phyloP scores from a whole-genome alignment of 2,888 invertebrate genomes.

The Coelopa pilipes region DNA sequence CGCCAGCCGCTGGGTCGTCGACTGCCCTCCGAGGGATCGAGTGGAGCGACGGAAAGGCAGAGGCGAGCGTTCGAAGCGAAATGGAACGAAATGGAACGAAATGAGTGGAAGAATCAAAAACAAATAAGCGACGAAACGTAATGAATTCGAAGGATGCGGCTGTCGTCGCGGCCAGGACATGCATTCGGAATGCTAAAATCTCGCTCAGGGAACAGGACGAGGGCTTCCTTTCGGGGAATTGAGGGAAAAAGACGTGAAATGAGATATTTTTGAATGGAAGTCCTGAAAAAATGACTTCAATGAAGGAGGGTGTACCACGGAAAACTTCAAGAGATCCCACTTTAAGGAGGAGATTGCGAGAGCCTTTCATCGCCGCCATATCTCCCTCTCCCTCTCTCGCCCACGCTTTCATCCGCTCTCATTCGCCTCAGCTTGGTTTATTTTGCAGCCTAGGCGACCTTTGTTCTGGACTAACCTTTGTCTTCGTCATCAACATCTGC shows the following conservation, averaged over 20 bases:
- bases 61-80: conserved; percentile 32
- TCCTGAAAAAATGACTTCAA: background rate
- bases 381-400: no score
- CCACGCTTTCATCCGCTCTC: no score
- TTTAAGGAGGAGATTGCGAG: background rate
- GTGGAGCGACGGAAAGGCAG: conserved; percentile 27
- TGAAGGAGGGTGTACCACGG: background rate
- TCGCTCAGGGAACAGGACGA: no score
- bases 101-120: conserved; percentile 44
- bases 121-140: conserved; percentile 39
- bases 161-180: conserved; percentile 23
- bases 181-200: conserved; percentile 35
- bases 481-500: no score
- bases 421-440: no score
- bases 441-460: no score
- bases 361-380: background rate
- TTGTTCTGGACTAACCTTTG: no score
- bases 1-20: background rate
- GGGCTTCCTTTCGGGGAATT: background rate
- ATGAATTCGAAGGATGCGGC: conserved; percentile 34
- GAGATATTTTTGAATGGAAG: background rate
- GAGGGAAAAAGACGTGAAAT: background rate
- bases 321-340: background rate
- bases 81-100: conserved; percentile 38
- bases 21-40: conserved; percentile 19